Conservation (phyloP, 2,797 vertebrate species). For the Tiaroga cobitis region DNA sequence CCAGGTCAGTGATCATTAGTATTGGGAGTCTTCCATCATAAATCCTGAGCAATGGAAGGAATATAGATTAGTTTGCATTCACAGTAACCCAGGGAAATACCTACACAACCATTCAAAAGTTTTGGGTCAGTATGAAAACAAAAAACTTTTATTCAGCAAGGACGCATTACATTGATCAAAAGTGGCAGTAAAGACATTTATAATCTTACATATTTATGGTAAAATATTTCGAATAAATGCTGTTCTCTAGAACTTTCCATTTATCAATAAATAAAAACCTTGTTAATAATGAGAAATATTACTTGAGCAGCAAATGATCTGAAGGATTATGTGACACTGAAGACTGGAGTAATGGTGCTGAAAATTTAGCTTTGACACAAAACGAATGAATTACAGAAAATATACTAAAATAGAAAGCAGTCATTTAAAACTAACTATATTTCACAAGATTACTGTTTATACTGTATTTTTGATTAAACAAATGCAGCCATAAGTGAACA, state of each 20-base stretch:
- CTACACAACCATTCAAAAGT: not conserved
- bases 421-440: too few species aligned
- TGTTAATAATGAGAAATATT: not conserved
- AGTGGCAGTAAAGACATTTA: not conserved
- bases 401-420: too few species aligned
- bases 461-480: not conserved
- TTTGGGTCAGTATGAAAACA: not conserved
- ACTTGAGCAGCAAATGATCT: not conserved
- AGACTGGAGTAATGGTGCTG: not conserved
- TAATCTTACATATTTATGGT: not conserved
- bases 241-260: not conserved
- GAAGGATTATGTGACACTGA: not conserved
- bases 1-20: slow-evolving; percentile 73
- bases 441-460: not conserved
- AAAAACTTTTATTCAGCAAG: not conserved
- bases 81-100: not conserved
- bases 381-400: not conserved
- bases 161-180: not conserved
- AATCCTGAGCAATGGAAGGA: slow-evolving; percentile 60
- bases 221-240: too few species aligned
- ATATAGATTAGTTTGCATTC: not conserved
- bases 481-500: not conserved
- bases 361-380: not conserved
- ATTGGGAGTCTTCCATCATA: slow-evolving; percentile 70
- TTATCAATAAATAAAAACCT: not conserved